Percentiles rank a stretch among this genome's conserved stretches.
These are phyloP conservation scores for Spondyliosoma cantharus DNA, from an alignment of 2,797 vertebrate genomes.

Conservation along the genomic window DNA sequence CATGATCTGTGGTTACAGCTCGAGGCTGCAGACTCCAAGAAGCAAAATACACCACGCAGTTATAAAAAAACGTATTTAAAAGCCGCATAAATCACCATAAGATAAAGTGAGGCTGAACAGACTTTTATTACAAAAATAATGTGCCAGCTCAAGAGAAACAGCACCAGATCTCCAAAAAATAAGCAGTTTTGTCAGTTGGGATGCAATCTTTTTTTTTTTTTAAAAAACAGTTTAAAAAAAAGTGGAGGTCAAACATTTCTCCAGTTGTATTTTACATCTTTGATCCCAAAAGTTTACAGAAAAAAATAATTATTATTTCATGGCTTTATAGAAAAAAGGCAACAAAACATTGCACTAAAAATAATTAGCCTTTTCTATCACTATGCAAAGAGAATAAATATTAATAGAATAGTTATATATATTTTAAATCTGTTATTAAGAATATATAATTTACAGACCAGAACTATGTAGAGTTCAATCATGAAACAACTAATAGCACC, in stretches of 20 bases:
- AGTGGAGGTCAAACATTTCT: conserved; percentile 25
- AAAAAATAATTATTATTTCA: conserved; percentile 40
- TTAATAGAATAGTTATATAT: conserved; percentile 64
- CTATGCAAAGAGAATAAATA: conserved; percentile 75
- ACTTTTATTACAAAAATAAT: conserved; percentile 85
- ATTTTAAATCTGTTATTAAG: conserved; percentile 66
- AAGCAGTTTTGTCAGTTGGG: conserved; percentile 53
- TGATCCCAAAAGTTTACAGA: conserved; percentile 35
- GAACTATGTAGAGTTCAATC: conserved; percentile 49
- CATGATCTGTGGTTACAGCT: conserved; percentile 58
- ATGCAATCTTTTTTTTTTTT: conserved; percentile 50
- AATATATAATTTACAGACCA: conserved; percentile 71
- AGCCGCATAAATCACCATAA: conserved; percentile 46
- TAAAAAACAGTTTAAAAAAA: conserved; percentile 20
- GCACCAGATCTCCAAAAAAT: conserved; percentile 40
- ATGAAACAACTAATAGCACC: conserved; percentile 77
- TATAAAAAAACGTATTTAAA: conserved; percentile 34
- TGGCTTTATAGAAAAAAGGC: conserved; percentile 46
- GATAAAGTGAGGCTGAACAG: conserved; percentile 42
- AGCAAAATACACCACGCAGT: conserved; percentile 35
- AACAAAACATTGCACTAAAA: conserved; percentile 45
- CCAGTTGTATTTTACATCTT: conserved; percentile 10
- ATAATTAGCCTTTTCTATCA: conserved; percentile 44
- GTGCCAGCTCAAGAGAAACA: conserved; percentile 49
- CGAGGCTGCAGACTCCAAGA: conserved; percentile 46